phyloP scores from a whole-genome alignment of 2,888 invertebrate genomes.

The Andrena hattorfiana region DNA sequence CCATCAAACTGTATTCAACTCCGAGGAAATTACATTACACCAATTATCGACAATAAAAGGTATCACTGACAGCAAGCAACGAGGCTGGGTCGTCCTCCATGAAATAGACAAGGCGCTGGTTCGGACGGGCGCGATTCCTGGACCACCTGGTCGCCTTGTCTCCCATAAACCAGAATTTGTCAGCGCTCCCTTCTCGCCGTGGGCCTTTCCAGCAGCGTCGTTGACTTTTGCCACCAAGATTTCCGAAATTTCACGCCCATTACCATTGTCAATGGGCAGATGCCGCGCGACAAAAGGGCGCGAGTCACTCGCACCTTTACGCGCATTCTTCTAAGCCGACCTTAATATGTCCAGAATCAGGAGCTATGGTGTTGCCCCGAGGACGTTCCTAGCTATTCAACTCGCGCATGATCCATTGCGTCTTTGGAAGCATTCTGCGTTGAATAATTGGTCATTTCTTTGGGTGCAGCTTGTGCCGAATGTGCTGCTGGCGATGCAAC shows the following conservation, averaged over 20 bases:
- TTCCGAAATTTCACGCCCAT: constrained; percentile 84
- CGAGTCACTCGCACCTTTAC: constrained; percentile 73
- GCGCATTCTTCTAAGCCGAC: constrained; percentile 44
- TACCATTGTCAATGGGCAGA: constrained; percentile 82
- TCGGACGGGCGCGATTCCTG: neutral
- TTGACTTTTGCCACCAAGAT: constrained; percentile 72
- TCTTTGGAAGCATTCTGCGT: neutral
- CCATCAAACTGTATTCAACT: too few species aligned
- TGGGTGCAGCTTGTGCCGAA: neutral
- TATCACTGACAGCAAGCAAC: neutral
- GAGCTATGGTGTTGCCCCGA: constrained; percentile 27
- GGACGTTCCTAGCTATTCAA: constrained; percentile 1
- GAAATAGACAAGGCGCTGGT: neutral
- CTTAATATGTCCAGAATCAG: constrained; percentile 39
- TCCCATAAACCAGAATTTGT: constrained; percentile 82
- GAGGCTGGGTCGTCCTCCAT: constrained; percentile 5
- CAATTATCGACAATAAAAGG: neutral
- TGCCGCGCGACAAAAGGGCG: constrained; percentile 75
- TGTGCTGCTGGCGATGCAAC: neutral
- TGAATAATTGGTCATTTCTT: neutral
- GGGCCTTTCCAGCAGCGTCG: constrained; percentile 50
- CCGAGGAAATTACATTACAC: too few species aligned
- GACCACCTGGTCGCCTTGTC: constrained; percentile 73
- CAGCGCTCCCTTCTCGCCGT: constrained; percentile 72
- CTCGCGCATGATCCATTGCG: neutral